Conservation (phyloP, 2,888 invertebrate species). For the Cryptophagus acutangulus region DNA sequence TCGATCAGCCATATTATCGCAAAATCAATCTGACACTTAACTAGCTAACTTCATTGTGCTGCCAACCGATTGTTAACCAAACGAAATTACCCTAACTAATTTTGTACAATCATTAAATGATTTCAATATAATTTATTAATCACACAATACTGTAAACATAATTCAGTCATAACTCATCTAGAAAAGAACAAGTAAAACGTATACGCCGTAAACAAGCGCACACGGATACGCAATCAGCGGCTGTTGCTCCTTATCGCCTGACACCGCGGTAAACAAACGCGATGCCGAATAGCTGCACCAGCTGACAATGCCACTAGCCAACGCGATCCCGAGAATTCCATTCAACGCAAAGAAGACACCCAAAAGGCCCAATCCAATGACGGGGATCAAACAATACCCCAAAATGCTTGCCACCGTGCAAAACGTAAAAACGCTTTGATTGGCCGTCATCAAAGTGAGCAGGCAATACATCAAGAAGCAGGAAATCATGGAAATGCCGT, state of each 20-base stretch:
- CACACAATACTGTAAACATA: no score
- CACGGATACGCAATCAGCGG: constrained; percentile 89
- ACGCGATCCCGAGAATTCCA: constrained; percentile 61
- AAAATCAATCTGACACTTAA: no score
- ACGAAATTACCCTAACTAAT: no score
- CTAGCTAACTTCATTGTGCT: no score
- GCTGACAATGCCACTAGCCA: constrained; percentile 65
- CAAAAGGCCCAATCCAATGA: constrained; percentile 78
- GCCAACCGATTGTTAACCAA: no score
- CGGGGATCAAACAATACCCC: constrained; percentile 89
- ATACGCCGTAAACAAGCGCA: constrained; percentile 86
- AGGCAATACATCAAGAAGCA: constrained; percentile 86
- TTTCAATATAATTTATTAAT: no score
- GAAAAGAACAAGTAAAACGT: constrained; percentile 87
- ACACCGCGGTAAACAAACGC: constrained; percentile 85
- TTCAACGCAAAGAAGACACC: constrained; percentile 75
- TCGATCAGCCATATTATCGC: no score
- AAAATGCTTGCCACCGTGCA: constrained; percentile 80
- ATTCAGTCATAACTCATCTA: no score
- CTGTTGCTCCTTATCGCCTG: constrained; percentile 81
- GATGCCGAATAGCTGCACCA: constrained; percentile 94
- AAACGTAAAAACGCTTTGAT: constrained; percentile 66
- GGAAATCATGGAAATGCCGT: constrained; percentile 85
- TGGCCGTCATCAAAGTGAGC: constrained; percentile 71
- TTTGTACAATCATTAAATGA: no score